Evolutionary conservation across 2,888 invertebrate genomes (phyloP).

Genomic region (Chromoteleia sp.): DNA sequence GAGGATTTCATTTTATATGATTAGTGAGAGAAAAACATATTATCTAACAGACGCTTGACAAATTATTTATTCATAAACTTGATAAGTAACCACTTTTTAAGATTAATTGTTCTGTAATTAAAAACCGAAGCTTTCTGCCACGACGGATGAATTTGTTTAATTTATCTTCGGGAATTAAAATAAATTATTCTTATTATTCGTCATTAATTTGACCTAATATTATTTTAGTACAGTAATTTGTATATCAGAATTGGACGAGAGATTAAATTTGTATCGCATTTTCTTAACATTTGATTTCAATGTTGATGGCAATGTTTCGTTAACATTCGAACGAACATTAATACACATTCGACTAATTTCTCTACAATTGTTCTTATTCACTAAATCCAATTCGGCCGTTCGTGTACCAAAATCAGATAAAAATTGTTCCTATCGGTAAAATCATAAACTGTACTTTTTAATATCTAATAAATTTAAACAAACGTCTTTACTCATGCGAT

Average conservation of each 20-base stretch:
- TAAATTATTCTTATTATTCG: too few species aligned
- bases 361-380: slow-evolving; percentile 24
- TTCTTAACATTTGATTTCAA: neutral
- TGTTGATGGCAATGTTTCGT: slow-evolving; percentile 18
- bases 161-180: too few species aligned
- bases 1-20: neutral
- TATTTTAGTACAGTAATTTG: too few species aligned
- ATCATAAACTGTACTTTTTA: slow-evolving; percentile 49
- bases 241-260: neutral
- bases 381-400: slow-evolving; percentile 17
- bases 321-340: slow-evolving; percentile 22
- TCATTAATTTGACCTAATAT: too few species aligned
- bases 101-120: too few species aligned
- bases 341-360: slow-evolving; percentile 11
- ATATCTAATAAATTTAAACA: slow-evolving; percentile 57
- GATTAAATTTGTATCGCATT: neutral
- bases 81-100: too few species aligned
- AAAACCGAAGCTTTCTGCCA: too few species aligned
- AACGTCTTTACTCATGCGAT: slow-evolving; percentile 47
- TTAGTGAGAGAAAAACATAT: too few species aligned
- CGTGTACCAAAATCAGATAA: slow-evolving; percentile 33
- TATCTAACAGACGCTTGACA: too few species aligned
- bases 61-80: too few species aligned
- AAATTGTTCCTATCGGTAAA: slow-evolving; percentile 5
- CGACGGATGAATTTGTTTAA: too few species aligned